Evolutionary conservation across 2,888 invertebrate genomes (phyloP), one percentile per base, ranked within the genome.

Genomic region (Rhorus exstirpatorius): DNA sequence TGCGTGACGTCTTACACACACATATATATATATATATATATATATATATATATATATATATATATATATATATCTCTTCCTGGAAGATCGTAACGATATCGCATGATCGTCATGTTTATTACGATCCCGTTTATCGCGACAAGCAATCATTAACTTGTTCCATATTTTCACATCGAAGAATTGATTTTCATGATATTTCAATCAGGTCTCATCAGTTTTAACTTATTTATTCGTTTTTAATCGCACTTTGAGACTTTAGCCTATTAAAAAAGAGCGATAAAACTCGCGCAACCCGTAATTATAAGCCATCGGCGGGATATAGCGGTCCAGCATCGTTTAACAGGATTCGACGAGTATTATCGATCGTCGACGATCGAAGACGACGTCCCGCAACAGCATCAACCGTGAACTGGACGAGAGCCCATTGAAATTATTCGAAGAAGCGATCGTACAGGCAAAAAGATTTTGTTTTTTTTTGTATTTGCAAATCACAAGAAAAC

Each of bases 141-240:
- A n/a, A 70, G 58, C 58, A 14, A 65, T 70, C 58, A 67, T 78
- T 70, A 75, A 63, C 12, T 61, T 44, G 58, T 61, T 21, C 12
- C 31, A 17, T 53, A 44, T 58, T 58, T 58, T 17, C 38, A 26
- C 70, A 60, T 58, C 44, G 24, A 55, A n/a, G 38, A 17, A 35
- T 71, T 51, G 46, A 72, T 77, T 53, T 74, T 78, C 68, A 58
- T 61, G 75, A 79, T 51, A 67, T 83, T 79, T 83, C 79, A 83
- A 82, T 82, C 79, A 71, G 51, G 10, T 35, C 8, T 58, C 81
- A n/a, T 49, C 31, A 26, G 12, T 70, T 70, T 38, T 38, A 35
- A 72, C 41, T 67, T 61, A 49, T 68, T 68, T 68, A 68, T 61
- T 74, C 68, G 46, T 68, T 68, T 44, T 68, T 75, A 68, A 79